Percentiles rank a stretch among this genome's conserved stretches.
Conservation (phyloP, 1,140 invertebrate species). For the Scaptomyza hsui region DNA sequence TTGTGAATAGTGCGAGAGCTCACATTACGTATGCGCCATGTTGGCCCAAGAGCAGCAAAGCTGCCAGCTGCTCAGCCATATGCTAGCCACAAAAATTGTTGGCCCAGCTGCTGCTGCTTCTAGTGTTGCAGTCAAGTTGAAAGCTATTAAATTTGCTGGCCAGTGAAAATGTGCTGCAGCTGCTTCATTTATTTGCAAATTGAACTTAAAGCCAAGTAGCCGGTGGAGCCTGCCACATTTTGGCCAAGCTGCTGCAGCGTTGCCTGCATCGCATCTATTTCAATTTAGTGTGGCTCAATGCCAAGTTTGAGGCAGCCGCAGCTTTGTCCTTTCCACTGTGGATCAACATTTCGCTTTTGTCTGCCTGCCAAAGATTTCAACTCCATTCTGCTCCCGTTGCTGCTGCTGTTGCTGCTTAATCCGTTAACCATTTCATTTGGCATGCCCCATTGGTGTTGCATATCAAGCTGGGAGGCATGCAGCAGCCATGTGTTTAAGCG, state of each 20-base stretch:
- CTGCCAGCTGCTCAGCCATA: constrained; percentile 30
- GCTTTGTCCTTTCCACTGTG: constrained; percentile 39
- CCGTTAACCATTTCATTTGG: constrained; percentile 68
- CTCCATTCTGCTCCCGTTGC: constrained; percentile 31
- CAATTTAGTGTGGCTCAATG: constrained; percentile 66
- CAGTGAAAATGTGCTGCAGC: constrained; percentile 57
- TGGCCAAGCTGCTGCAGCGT: constrained; percentile 6
- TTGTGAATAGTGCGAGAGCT: constrained; percentile 16
- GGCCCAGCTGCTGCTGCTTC: constrained; percentile 47
- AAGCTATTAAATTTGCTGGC: constrained; percentile 66
- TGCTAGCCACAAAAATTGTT: constrained; percentile 29
- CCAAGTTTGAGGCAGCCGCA: constrained; percentile 51
- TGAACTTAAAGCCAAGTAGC: constrained; percentile 64
- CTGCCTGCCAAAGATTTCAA: constrained; percentile 57
- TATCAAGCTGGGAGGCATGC: constrained; percentile 49
- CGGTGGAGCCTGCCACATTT: constrained; percentile 2
- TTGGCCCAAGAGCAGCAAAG: constrained; percentile 4
- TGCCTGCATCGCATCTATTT: constrained; percentile 56
- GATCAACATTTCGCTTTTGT: constrained; percentile 76
- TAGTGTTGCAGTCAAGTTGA: constrained; percentile 53
- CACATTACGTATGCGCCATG: constrained; percentile 36
- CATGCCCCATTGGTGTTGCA: constrained; percentile 61
- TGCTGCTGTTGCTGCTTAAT: constrained; percentile 52
- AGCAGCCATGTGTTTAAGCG: constrained; percentile 50
- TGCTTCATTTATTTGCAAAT: constrained; percentile 66